Evolutionary conservation across 2,888 invertebrate species (phyloP).

Genomic region (Tridacna crocea): DNA sequence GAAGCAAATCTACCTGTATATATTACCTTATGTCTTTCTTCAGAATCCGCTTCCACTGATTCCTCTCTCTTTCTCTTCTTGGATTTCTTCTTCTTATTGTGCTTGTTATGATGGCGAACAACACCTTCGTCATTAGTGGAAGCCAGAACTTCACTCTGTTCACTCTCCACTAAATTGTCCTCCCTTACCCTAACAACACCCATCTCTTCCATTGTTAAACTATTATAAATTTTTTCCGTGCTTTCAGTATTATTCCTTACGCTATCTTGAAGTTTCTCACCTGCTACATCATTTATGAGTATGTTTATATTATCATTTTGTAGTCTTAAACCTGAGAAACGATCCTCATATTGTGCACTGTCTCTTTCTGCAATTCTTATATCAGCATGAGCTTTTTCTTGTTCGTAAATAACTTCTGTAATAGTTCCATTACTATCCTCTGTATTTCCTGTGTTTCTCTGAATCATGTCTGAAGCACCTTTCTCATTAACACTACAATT

Average conservation of each 20-base stretch:
- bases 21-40: constrained; percentile 36
- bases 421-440: background rate
- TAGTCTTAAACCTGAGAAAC: no score
- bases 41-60: constrained; percentile 5
- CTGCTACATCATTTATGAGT: no score
- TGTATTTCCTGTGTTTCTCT: background rate
- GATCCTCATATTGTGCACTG: no score
- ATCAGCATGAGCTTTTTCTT: background rate
- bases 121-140: background rate
- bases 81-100: constrained; percentile 48
- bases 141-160: background rate
- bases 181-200: no score
- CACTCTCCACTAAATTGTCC: no score
- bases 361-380: background rate
- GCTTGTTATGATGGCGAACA: constrained; percentile 20
- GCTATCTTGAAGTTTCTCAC: no score
- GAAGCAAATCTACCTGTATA: no score
- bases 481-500: no score
- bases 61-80: constrained; percentile 42
- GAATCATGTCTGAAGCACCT: background rate
- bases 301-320: no score
- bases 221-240: no score
- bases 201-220: no score
- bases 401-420: background rate
- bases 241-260: no score